Base-by-base conservation (phyloP, 2,113 vertebrate species). In the Crotalus tigris region DNA sequence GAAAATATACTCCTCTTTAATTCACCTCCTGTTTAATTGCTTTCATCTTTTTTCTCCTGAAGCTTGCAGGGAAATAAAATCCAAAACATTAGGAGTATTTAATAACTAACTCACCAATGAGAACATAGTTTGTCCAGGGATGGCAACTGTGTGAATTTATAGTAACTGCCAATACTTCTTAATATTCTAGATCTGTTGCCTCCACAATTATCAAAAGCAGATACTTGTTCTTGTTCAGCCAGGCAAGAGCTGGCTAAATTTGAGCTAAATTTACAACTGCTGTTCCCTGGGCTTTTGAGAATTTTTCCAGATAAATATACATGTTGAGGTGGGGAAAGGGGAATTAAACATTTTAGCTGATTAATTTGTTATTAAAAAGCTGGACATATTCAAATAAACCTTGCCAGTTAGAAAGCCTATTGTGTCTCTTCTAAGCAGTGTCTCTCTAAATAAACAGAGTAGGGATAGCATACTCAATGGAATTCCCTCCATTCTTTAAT, bases 151-250 rank as follows among this genome's bases (percentile, higher is more conserved):
- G 49, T 93, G 88, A 94, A 87, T 95, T 93, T 94, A 59, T 46
- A 94, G 53, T 96, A 94, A 13, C 91, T 96, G 93, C 89, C 95
- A 96, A 93, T 39, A 53, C 95, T 96, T 93, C 88, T 97, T 97
- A 95, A 96, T 95, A 96, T 92, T 97, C 94, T 95, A 44, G 91
- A 26, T 89, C 58, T 95, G 94, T 93, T 90, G 91, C 94, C 94
- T 94, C 69, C 88, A 86, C 44, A 95, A 69, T 94, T 96, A 94
- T 95, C 90, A 95, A 96, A 97, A 88, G 53, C 88, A 96, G 91
- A 90, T 75, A 61, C 88, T 96, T 96, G 93, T 97, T 96, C 91
- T n/a, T 90, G 81, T 91, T 97, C 95, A 95, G 46, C 94, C 87
- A 94, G 54, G 58, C n/a, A 0, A 95, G 87, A 81, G 39, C 39